Conservation (phyloP, 1,140 invertebrate species). For the Bombus terrestris region DNA sequence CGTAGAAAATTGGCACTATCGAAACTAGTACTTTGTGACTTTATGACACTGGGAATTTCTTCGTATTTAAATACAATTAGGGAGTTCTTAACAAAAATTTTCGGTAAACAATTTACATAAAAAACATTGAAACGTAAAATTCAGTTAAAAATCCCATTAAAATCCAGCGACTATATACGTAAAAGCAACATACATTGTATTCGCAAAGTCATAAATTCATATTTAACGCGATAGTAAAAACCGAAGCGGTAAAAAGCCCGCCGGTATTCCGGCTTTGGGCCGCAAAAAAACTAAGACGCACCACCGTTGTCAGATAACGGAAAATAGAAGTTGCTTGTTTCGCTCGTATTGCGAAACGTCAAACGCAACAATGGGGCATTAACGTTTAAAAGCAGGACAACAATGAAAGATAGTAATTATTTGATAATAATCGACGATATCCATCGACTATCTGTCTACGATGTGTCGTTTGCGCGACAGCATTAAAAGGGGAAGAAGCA, state of each 20-base stretch:
- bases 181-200: not conserved
- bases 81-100: not conserved
- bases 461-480: not conserved
- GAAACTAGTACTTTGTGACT: no score
- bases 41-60: not conserved
- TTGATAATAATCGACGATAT: constrained; percentile 32
- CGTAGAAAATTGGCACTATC: not conserved
- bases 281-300: constrained; percentile 22
- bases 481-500: constrained; percentile 26
- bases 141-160: not conserved
- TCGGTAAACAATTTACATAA: not conserved
- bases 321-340: not conserved
- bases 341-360: not conserved
- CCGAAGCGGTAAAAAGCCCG: not conserved
- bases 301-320: not conserved
- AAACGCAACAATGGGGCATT: not conserved
- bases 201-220: constrained; percentile 24
- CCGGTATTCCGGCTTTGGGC: not conserved
- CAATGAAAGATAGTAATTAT: constrained; percentile 18
- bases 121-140: not conserved
- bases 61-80: not conserved
- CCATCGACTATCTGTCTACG: not conserved
- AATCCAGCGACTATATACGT: not conserved
- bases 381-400: not conserved
- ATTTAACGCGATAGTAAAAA: constrained; percentile 37